Evolutionary conservation across 2,888 invertebrate species (phyloP), one percentile per base, ranked within the genome.

Genomic region (Plebejus argus): DNA sequence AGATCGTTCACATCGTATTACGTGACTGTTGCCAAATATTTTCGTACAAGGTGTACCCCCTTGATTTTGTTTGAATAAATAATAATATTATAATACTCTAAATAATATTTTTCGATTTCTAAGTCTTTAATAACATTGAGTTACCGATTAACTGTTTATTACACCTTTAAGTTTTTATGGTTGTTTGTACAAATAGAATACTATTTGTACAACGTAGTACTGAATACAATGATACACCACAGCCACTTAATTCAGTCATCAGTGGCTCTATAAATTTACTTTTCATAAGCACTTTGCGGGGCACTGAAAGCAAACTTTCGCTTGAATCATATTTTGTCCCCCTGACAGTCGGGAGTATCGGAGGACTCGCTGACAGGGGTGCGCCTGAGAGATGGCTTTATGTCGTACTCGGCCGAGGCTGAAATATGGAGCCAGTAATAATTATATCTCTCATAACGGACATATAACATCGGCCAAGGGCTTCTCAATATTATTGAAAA

Each of bases 381-480:
- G 78, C 81, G 84, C 82, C 82, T 85, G 86, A 86, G 85, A 86
- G 85, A 85, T 84, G 84, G 80, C 82, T 84, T 84, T 83, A 82
- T 86, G 85, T 86, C 15, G 12, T 87, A 87, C 84, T 84, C 85
- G 81, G 83, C 85, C 83, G 84, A 85, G 84, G 81, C 79, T 82
- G 78, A 88, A 86, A 87, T 86, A 86, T 87, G 85, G 83, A 82
- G 83, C 78, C 81, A 81, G 83, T 84, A 85, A 86, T 85, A 85
- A 86, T 85, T 89, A 86, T 85, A 85, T 88, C 87, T 86, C 82
- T 87, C 84, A 83, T 80, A 80, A 78, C 77, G 81, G 79, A 80
- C 84, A 86, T 84, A 84, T 88, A 87, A 85, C 82, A 83, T 83
- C 80, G 85, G 87, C 88, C 90, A 90, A 90, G 90, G 90, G 12